Base-by-base conservation (phyloP, 1,140 invertebrate species). In the Arion vulgaris region DNA sequence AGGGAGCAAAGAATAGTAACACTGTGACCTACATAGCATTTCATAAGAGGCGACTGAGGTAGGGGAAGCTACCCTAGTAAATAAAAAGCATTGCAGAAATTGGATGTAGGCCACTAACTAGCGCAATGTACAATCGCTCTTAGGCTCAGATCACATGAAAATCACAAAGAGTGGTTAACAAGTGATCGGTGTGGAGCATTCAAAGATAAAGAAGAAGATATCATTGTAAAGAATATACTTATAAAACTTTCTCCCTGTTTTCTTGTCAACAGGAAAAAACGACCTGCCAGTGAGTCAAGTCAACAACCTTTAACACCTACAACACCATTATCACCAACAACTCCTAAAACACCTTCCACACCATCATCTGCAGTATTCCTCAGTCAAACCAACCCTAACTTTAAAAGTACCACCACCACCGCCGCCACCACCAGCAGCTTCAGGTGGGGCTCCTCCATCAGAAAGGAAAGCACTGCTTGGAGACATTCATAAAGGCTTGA, bases 401-500 rank as follows among this genome's bases (percentile, higher is more conserved):
- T 32, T 66, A 28, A 28, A 66, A 34, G n/a, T 66, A 28, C 28
- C 49, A 26, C 19, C 53, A 49, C 49, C 75, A 57, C 53, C 53
- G 36, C 86, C 86, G 5, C 82, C 84, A 68, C 81, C 88, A 26
- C 49, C 82, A 28, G 77, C 84, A 32, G 68, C 83, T 13, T 72
- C 86, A 38, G 76, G 85, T 49, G 68, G 76, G 13, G 66, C 83
- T 0, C 34, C 75, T 15, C 69, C 85, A 39, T 87, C 85, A 38
- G 94, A 94, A 26, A 93, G 95, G 87, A 94, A 94, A 81, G 93
- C 94, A 26, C 91, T 98, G 74, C 93, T 98, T 38, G 95, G 95
- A 85, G 96, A 96, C 69, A 98, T 98, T 87, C 94, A 96, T 86
- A 94, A 95, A 91, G 97, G 97, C 71, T 94, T 95, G 77, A 94